Percentiles rank a stretch among this genome's conserved stretches.
These are phyloP conservation scores for Melanargia galathea DNA, from an alignment of 2,888 invertebrate species.

Conservation along the genomic window DNA sequence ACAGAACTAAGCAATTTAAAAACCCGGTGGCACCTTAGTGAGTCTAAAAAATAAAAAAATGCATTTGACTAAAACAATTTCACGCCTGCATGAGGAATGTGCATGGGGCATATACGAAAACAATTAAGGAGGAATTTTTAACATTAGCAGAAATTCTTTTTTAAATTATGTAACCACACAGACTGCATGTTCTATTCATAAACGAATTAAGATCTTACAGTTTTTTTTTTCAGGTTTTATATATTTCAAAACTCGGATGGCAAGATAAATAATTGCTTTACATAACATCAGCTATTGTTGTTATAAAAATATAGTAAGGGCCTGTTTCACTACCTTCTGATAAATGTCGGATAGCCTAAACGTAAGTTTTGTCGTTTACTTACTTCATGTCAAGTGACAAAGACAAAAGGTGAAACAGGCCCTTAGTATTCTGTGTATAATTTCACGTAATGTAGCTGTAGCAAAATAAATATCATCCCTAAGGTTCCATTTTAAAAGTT, in stretches of 20 bases:
- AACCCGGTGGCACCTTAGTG: constrained; percentile 13
- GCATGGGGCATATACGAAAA: constrained; percentile 31
- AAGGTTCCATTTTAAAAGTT: not conserved
- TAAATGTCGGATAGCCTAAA: no score
- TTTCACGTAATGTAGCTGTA: not conserved
- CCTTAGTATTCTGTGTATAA: no score
- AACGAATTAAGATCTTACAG: constrained; percentile 12
- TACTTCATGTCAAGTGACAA: no score
- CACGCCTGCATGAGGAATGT: constrained; percentile 31
- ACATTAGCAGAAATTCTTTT: constrained; percentile 35
- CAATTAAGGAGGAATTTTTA: constrained; percentile 42
- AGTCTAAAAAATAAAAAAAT: constrained; percentile 25
- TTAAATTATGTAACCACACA: constrained; percentile 12
- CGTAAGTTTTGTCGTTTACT: no score
- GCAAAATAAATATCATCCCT: not conserved
- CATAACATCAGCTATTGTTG: no score
- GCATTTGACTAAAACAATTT: constrained; percentile 26
- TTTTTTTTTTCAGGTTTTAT: not conserved
- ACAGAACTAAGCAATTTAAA: constrained; percentile 11
- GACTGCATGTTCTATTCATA: not conserved
- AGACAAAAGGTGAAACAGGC: no score
- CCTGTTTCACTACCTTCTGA: no score
- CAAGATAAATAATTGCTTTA: no score
- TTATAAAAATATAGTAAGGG: no score
- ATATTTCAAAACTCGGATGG: not conserved